Evolutionary conservation across 2,113 vertebrate genomes (phyloP).

Genomic region (Chloropsis hardwickii): DNA sequence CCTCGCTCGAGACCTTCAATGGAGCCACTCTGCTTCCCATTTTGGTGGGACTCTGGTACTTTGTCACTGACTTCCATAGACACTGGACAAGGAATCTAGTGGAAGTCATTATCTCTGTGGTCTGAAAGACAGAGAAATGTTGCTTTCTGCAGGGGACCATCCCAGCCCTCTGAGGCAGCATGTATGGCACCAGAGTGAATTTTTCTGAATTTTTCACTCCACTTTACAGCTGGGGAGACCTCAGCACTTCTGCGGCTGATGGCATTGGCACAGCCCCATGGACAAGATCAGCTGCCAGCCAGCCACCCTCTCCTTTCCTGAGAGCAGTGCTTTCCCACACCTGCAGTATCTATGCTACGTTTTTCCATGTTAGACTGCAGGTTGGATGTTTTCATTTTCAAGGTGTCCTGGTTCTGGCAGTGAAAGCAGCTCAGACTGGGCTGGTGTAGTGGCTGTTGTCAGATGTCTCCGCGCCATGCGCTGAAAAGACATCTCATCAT

Average conservation of each 20-base stretch:
- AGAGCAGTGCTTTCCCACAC: not conserved
- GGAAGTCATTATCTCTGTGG: not conserved
- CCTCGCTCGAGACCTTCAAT: not conserved
- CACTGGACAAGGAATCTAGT: not conserved
- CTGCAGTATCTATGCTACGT: not conserved
- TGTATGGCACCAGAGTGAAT: not conserved
- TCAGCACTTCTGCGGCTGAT: not conserved
- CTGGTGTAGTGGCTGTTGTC: conserved; percentile 21
- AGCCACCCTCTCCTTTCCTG: not conserved
- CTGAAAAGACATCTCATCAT: conserved; percentile 32
- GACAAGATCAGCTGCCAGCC: not conserved
- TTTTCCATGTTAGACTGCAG: not conserved
- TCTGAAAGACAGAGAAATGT: not conserved
- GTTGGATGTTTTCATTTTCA: not conserved
- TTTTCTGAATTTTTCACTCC: not conserved
- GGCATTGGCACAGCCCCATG: not conserved
- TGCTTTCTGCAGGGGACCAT: not conserved
- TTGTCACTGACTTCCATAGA: not conserved
- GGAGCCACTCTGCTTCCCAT: not conserved
- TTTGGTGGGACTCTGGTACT: not conserved
- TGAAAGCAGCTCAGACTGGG: not conserved
- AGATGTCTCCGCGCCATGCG: not conserved
- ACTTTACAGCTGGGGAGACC: not conserved
- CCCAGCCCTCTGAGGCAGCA: not conserved
- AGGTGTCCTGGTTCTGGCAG: not conserved